Conservation (phyloP, 2,888 invertebrate genomes). For the Aphelenchoides bicaudatus region DNA sequence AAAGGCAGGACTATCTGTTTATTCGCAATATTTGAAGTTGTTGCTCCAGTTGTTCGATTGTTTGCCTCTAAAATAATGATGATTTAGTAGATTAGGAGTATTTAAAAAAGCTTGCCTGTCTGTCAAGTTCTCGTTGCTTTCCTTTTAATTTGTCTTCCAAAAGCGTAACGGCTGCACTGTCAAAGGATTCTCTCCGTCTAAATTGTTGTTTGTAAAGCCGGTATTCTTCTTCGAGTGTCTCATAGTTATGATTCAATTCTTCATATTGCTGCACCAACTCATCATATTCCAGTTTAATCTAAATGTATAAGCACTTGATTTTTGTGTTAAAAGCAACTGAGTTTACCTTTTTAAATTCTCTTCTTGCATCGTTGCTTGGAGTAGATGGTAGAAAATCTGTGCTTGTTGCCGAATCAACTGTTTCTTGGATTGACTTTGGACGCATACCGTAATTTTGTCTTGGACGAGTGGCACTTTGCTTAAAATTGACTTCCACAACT, state of each 20-base stretch:
- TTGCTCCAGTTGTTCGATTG: constrained; percentile 30
- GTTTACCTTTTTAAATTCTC: too few species aligned
- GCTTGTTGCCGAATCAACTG: background rate
- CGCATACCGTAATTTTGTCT: too few species aligned
- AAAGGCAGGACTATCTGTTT: background rate
- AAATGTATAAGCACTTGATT: too few species aligned
- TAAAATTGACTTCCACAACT: background rate
- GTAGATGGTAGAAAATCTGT: background rate
- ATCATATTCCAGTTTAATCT: background rate
- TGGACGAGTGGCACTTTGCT: too few species aligned
- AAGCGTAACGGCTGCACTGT: constrained; percentile 37
- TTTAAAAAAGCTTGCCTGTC: constrained; percentile 23
- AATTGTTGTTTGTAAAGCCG: constrained; percentile 2
- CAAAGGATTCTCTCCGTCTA: constrained; percentile 1
- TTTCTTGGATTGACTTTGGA: too few species aligned
- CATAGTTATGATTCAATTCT: constrained; percentile 20
- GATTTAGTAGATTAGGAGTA: too few species aligned
- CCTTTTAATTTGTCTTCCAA: constrained; percentile 49
- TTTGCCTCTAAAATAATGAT: constrained; percentile 21
- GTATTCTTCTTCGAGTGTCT: constrained; percentile 20
- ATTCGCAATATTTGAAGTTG: constrained; percentile 6
- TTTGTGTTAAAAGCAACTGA: too few species aligned
- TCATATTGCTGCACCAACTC: constrained; percentile 28
- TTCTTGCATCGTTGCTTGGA: too few species aligned
- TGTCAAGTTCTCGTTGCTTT: constrained; percentile 47